A percentile compares a stretch with the other conserved stretches of the same genome.
Evolutionary conservation across 2,797 vertebrate species (phyloP).

Genomic region (Sphenodon punctatus): DNA sequence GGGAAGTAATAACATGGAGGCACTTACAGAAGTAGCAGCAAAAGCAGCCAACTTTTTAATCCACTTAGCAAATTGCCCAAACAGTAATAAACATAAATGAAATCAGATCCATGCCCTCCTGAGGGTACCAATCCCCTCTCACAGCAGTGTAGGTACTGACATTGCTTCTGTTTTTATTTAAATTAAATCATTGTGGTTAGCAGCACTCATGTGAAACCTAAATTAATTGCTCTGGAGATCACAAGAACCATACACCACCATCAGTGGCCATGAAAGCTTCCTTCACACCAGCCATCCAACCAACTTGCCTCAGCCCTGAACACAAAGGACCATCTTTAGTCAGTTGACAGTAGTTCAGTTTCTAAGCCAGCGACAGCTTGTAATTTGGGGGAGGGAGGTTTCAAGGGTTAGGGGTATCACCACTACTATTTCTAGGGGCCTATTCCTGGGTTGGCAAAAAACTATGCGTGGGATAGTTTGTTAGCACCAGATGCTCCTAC

Average conservation of each 20-base stretch:
- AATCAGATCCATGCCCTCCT: slow-evolving; percentile 39
- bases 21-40: slow-evolving; percentile 25
- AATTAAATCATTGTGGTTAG: slow-evolving; percentile 14
- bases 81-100: slow-evolving; percentile 59
- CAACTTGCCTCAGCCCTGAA: background rate
- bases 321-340: background rate
- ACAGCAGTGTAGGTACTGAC: slow-evolving; percentile 34
- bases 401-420: too few relatives aligned
- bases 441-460: too few relatives aligned
- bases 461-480: too few relatives aligned
- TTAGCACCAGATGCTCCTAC: too few relatives aligned
- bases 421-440: too few relatives aligned
- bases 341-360: background rate
- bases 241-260: background rate
- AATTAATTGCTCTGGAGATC: slow-evolving; percentile 11
- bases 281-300: background rate
- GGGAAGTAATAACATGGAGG: slow-evolving; percentile 43
- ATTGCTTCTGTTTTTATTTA: slow-evolving; percentile 36
- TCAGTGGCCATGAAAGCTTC: background rate
- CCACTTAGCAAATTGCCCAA: slow-evolving; percentile 49
- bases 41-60: slow-evolving; percentile 47
- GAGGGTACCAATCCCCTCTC: slow-evolving; percentile 48
- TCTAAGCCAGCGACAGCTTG: background rate
- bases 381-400: too few relatives aligned
- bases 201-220: background rate